phyloP scores from a whole-genome alignment of 2,113 vertebrate genomes.

The Bufo gargarizans region DNA sequence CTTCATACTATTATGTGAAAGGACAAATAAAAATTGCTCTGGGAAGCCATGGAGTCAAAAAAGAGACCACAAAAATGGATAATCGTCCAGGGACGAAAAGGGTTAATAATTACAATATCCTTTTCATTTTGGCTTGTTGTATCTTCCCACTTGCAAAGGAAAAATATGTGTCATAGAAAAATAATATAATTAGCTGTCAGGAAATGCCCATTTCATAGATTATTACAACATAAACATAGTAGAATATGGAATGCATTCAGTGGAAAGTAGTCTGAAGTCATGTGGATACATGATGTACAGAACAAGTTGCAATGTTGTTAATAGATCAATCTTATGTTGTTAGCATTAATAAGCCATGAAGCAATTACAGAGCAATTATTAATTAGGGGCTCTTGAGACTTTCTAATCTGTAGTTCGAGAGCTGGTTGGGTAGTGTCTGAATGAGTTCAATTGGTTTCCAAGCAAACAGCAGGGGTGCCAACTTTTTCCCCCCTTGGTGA shows the following conservation, averaged over 20 bases:
- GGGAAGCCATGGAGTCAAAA: no score
- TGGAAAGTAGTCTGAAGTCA: conserved; percentile 2
- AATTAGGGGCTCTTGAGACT: neutral
- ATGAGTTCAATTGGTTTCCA: neutral
- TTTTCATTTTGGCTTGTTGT: neutral
- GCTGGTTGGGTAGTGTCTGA: neutral
- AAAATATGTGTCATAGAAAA: neutral
- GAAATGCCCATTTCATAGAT: conserved; percentile 7
- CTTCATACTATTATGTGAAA: no score
- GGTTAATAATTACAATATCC: neutral
- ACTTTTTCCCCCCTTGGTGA: neutral
- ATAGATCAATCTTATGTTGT: neutral
- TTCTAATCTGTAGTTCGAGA: neutral
- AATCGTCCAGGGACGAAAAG: no score
- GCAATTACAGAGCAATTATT: neutral
- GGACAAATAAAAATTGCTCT: no score
- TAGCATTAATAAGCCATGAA: neutral
- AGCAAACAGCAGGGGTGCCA: neutral
- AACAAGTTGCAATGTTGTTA: neutral
- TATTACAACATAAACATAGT: neutral
- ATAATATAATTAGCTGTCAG: conserved; percentile 26
- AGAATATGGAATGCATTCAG: neutral
- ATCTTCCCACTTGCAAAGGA: neutral
- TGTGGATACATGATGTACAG: neutral
- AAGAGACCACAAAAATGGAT: no score